These are phyloP conservation scores for Theocolax elegans DNA, from an alignment of 1,140 invertebrate species.

Conservation along the genomic window DNA sequence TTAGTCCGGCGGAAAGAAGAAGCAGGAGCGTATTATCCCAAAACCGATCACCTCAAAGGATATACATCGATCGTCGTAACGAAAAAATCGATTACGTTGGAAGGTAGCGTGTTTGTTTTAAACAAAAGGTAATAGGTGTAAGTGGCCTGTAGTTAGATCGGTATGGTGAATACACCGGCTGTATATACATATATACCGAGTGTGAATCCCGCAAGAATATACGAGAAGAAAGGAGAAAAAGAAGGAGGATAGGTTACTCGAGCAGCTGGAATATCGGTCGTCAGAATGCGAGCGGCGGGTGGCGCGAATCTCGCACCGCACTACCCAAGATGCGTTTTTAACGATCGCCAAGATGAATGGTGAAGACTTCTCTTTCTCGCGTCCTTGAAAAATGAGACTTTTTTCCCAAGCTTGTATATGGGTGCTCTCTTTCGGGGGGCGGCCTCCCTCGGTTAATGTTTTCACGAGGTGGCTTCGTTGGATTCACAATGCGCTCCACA, in stretches of 20 bases:
- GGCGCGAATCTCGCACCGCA: background rate
- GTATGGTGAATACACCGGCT: too few relatives aligned
- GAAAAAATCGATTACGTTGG: too few relatives aligned
- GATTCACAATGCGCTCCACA: slow-evolving; percentile 43
- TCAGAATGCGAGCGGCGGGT: slow-evolving; percentile 4
- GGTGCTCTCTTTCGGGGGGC: slow-evolving; percentile 20
- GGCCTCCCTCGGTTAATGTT: slow-evolving; percentile 57
- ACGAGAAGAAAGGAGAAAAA: background rate
- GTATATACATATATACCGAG: background rate
- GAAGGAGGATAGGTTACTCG: background rate
- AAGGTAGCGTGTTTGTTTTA: too few relatives aligned
- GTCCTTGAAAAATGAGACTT: slow-evolving; percentile 64
- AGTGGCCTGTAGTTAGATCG: too few relatives aligned
- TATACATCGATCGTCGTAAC: too few relatives aligned
- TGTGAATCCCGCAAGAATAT: too few relatives aligned
- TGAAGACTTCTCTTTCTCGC: slow-evolving; percentile 46
- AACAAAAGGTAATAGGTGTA: too few relatives aligned
- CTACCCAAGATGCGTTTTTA: slow-evolving; percentile 61
- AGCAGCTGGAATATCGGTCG: background rate
- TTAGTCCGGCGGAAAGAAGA: too few relatives aligned
- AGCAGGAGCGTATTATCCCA: too few relatives aligned
- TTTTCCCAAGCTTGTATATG: background rate
- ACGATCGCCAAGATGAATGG: slow-evolving; percentile 67
- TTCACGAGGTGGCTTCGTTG: slow-evolving; percentile 53
- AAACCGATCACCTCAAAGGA: too few relatives aligned